Conservation (phyloP, 2,797 vertebrate genomes). For the Myotis planiceps region DNA sequence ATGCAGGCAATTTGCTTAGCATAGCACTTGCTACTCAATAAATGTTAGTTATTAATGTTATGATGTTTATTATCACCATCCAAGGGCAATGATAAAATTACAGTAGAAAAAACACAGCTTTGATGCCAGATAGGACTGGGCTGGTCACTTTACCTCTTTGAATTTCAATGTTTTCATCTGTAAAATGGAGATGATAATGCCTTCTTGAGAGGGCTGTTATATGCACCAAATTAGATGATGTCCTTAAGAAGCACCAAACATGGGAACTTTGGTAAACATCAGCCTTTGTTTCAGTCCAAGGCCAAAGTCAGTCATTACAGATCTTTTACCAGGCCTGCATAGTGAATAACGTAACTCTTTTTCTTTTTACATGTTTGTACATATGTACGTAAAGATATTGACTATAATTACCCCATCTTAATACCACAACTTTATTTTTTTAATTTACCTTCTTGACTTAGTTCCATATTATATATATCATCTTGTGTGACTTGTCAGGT, state of each 20-base stretch:
- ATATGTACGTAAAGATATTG: neutral
- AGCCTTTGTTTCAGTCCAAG: neutral
- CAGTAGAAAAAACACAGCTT: neutral
- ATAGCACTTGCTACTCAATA: neutral
- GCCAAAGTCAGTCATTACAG: neutral
- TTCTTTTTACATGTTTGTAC: neutral
- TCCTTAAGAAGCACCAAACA: neutral
- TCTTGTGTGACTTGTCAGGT: neutral
- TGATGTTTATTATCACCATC: slow-evolving; percentile 16
- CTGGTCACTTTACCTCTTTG: neutral
- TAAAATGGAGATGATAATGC: neutral
- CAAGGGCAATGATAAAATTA: neutral
- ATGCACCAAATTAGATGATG: neutral
- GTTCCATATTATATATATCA: neutral
- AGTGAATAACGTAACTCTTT: neutral
- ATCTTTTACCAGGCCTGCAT: neutral
- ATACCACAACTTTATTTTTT: neutral
- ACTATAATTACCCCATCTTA: neutral
- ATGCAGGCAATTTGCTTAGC: neutral
- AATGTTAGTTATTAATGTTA: slow-evolving; percentile 19
- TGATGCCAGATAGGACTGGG: neutral
- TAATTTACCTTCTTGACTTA: neutral
- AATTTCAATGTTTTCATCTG: neutral
- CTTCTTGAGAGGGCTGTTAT: neutral
- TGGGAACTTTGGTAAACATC: neutral